A percentile compares a stretch with the other conserved stretches of the same genome.
These are phyloP conservation scores for Andrena camellia DNA, from an alignment of 2,888 invertebrate species.

Conservation along the genomic window DNA sequence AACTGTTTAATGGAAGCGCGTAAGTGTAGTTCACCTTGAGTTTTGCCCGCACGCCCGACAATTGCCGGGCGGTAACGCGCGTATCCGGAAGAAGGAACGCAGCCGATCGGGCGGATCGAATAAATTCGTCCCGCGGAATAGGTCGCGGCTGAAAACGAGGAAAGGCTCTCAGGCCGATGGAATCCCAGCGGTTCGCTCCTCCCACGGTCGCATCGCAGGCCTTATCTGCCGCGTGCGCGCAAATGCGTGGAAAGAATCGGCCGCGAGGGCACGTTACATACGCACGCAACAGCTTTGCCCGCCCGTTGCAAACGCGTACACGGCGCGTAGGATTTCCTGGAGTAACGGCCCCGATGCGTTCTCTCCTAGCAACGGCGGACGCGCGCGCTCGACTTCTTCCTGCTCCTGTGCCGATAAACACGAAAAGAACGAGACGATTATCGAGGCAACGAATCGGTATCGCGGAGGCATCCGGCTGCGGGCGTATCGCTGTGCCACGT, in stretches of 20 bases:
- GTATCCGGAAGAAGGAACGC: constrained; percentile 35
- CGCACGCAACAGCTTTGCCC: constrained; percentile 20
- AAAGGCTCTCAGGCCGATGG: constrained; percentile 69
- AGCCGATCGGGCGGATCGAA: constrained; percentile 44
- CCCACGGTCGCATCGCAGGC: constrained; percentile 65
- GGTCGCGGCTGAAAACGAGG: constrained; percentile 64
- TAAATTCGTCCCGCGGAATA: constrained; percentile 61
- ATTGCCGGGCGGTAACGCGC: background rate
- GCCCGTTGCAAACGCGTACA: constrained; percentile 63
- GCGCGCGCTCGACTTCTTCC: constrained; percentile 39
- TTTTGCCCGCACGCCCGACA: background rate
- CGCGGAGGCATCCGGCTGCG: constrained; percentile 32
- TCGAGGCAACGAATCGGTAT: constrained; percentile 55
- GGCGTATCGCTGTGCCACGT: background rate
- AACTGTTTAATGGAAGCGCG: too few species aligned
- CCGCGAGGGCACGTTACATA: constrained; percentile 27
- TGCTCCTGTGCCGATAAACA: constrained; percentile 57
- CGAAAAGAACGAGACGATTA: constrained; percentile 59
- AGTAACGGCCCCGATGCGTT: constrained; percentile 68
- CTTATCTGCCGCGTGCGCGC: constrained; percentile 63
- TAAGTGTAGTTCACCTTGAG: too few species aligned
- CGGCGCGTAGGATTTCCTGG: constrained; percentile 71
- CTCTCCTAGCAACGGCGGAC: constrained; percentile 30
- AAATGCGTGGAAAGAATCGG: constrained; percentile 60
- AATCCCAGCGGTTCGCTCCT: constrained; percentile 63